phyloP scores from a whole-genome alignment of 2,113 vertebrate species.

The Bucco capensis region DNA sequence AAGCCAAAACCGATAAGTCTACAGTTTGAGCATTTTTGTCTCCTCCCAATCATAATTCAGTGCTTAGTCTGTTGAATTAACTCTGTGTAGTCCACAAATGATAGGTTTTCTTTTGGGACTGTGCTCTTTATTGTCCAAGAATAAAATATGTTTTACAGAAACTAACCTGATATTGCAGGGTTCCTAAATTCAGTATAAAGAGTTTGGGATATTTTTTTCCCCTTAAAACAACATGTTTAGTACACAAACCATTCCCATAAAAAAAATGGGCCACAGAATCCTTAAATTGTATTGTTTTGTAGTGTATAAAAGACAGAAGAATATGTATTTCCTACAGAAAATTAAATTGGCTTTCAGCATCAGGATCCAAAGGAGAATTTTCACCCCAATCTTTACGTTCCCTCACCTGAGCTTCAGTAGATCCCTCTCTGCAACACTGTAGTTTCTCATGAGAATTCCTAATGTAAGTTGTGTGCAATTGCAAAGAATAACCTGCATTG shows the following conservation, averaged over 20 bases:
- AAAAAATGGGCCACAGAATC: not conserved
- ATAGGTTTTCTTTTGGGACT: not conserved
- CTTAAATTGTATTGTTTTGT: not conserved
- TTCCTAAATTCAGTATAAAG: not conserved
- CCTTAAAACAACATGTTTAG: not conserved
- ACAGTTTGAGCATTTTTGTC: not conserved
- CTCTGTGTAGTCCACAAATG: not conserved
- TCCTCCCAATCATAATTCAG: not conserved
- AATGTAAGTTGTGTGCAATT: not conserved
- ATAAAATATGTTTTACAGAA: not conserved
- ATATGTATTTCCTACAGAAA: not conserved
- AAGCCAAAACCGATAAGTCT: not conserved
- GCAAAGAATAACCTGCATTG: not conserved
- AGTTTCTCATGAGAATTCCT: not conserved
- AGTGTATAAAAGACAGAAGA: not conserved
- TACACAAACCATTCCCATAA: not conserved
- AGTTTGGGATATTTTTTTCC: not conserved
- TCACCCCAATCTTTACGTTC: not conserved
- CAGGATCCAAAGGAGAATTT: not conserved
- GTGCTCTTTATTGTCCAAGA: not conserved
- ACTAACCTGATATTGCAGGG: not conserved
- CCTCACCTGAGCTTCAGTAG: not conserved
- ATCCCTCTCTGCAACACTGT: not conserved
- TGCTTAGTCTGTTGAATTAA: not conserved
- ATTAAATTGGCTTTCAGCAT: not conserved